Evolutionary conservation across 2,113 vertebrate genomes (phyloP).

Genomic region (Ardeotis arabs): DNA sequence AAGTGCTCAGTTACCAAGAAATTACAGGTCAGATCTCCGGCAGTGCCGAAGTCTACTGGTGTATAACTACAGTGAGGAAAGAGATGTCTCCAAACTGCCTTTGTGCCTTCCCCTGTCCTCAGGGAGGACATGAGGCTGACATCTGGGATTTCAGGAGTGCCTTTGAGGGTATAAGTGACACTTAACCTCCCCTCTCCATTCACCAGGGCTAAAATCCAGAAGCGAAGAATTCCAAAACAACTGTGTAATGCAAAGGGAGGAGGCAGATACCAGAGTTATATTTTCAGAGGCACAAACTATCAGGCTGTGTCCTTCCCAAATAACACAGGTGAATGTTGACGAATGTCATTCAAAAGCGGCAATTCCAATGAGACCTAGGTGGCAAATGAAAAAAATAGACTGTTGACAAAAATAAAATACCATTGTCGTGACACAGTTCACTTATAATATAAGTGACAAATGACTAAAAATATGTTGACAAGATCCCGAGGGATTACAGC

Average conservation of each 20-base stretch:
- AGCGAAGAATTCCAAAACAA: background rate
- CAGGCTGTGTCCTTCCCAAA: background rate
- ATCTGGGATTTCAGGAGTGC: background rate
- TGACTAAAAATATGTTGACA: background rate
- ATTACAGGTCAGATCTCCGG: background rate
- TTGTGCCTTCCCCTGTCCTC: background rate
- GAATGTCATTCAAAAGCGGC: background rate
- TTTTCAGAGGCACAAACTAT: background rate
- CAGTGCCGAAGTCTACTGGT: background rate
- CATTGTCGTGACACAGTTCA: background rate
- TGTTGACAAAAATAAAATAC: background rate
- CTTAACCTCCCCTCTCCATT: background rate
- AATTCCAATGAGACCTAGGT: background rate
- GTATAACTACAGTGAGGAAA: background rate
- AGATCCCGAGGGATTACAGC: background rate
- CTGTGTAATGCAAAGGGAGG: background rate
- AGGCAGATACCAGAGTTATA: background rate
- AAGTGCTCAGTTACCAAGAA: background rate
- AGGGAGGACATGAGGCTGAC: background rate
- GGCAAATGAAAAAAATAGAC: background rate
- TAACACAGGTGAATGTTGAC: background rate
- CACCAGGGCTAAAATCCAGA: background rate
- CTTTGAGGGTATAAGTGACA: background rate
- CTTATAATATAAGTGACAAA: background rate
- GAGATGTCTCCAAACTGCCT: background rate